phyloP scores from a whole-genome alignment of 2,113 vertebrate species.

The Apteryx mantelli region DNA sequence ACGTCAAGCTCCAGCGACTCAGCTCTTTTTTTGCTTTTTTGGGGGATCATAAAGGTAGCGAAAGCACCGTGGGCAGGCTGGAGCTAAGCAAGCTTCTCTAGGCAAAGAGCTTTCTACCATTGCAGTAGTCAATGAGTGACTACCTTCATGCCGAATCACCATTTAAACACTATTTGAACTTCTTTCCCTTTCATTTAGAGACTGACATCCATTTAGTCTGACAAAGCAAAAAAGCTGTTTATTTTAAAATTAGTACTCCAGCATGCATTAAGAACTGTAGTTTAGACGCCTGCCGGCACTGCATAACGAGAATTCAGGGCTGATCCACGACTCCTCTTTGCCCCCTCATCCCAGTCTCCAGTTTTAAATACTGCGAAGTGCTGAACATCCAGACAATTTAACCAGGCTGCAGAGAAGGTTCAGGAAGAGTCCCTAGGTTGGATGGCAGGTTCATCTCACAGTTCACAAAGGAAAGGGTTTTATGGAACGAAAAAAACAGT shows the following conservation, averaged over 20 bases:
- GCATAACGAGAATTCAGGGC: neutral
- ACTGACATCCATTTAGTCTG: neutral
- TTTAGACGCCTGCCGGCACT: neutral
- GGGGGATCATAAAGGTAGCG: neutral
- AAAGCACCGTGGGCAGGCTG: neutral
- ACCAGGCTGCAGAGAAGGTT: neutral
- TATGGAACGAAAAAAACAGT: neutral
- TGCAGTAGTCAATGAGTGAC: neutral
- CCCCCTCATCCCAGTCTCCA: neutral
- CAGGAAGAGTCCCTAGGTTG: neutral
- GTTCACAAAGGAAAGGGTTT: neutral
- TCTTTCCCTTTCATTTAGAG: neutral
- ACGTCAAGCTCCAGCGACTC: neutral
- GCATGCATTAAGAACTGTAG: neutral
- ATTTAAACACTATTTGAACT: neutral
- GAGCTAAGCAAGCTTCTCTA: neutral
- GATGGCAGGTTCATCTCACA: neutral
- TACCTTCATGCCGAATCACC: neutral
- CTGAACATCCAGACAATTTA: neutral
- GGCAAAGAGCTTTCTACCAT: neutral
- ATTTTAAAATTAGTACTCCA: neutral
- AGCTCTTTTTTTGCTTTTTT: neutral
- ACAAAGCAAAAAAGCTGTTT: neutral
- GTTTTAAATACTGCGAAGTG: neutral
- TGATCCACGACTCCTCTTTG: neutral